Conservation (phyloP, 1,140 invertebrate genomes). For the Rhyzopertha dominica region DNA sequence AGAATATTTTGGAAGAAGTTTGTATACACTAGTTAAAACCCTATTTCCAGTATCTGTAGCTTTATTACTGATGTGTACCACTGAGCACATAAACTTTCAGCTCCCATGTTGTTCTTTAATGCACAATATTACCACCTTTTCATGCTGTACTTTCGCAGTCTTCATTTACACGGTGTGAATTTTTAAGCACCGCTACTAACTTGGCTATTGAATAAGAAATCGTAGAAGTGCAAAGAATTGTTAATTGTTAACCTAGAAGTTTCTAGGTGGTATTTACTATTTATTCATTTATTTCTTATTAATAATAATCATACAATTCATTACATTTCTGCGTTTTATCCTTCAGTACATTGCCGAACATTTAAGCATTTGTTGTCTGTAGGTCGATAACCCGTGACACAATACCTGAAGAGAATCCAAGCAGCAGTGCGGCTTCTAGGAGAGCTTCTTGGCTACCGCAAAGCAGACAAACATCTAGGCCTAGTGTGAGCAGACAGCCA, state of each 20-base stretch:
- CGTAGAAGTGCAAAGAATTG: not conserved
- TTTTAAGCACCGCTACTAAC: no score
- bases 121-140: no score
- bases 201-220: not conserved
- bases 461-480: slow-evolving; percentile 12
- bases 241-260: not conserved
- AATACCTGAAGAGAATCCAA: slow-evolving; percentile 40
- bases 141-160: no score
- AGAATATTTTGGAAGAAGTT: no score
- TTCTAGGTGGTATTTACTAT: not conserved
- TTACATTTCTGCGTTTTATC: not conserved
- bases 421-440: slow-evolving; percentile 27
- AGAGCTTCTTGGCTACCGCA: slow-evolving; percentile 37
- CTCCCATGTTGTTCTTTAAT: no score
- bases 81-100: no score
- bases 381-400: slow-evolving; percentile 41
- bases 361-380: not conserved
- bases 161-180: no score
- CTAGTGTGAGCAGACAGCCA: slow-evolving; percentile 29
- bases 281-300: not conserved
- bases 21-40: no score
- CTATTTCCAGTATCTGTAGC: no score
- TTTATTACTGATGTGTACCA: no score
- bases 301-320: not conserved
- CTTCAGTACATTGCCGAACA: not conserved